Conservation (phyloP, 2,797 vertebrate genomes). For the Chloroceryle inda region DNA sequence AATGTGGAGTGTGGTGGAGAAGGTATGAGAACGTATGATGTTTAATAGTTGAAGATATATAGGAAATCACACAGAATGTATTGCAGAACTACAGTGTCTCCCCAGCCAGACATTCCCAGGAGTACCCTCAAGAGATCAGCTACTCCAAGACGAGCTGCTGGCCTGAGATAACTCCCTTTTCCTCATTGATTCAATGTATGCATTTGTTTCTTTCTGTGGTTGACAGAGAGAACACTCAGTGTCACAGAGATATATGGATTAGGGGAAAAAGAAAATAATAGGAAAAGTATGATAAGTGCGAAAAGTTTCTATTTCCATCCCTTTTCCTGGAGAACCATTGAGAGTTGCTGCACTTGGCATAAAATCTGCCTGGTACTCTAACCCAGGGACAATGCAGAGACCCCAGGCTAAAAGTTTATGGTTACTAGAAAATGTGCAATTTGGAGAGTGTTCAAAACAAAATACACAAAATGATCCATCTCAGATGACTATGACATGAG, state of each 20-base stretch:
- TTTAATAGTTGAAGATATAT: not conserved
- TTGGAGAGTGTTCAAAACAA: not conserved
- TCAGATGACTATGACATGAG: not conserved
- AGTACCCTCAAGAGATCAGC: not conserved
- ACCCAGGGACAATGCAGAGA: accelerated
- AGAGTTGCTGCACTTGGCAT: not conserved
- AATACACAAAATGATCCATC: not conserved
- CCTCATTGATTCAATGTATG: not conserved
- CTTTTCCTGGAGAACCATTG: not conserved
- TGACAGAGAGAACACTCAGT: not conserved
- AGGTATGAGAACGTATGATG: not conserved
- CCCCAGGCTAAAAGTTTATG: not conserved
- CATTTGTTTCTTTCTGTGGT: not conserved
- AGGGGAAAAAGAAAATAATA: not conserved
- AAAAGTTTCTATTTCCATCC: not conserved
- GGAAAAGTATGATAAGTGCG: not conserved
- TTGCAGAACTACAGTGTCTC: not conserved
- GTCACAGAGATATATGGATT: not conserved
- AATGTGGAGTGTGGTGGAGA: not conserved
- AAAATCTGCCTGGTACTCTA: not conserved
- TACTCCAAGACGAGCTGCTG: not conserved
- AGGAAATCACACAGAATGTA: not conserved
- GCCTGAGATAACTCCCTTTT: not conserved
- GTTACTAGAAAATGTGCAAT: not conserved
- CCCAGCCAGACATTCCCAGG: not conserved